Conservation (phyloP, 2,888 invertebrate genomes). For the Cerastis rubricosa region DNA sequence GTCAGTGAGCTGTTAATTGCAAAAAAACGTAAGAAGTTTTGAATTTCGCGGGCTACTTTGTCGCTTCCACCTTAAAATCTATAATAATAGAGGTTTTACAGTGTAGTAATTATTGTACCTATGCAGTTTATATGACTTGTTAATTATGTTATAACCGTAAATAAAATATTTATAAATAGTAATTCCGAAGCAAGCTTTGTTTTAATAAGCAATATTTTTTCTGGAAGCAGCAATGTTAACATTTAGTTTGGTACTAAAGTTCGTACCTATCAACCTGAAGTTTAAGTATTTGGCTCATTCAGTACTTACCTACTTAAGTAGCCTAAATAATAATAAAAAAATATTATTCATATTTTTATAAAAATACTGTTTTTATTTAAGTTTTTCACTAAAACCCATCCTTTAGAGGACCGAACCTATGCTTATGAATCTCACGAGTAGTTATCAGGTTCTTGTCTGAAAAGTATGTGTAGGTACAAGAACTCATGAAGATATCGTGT, state of each 20-base stretch:
- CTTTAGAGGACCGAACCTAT: background rate
- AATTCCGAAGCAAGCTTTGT: background rate
- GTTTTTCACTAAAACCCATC: background rate
- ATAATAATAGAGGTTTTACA: too few relatives aligned
- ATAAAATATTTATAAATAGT: background rate
- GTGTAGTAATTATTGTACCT: too few relatives aligned
- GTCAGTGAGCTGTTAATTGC: too few relatives aligned
- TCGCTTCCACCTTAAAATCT: too few relatives aligned
- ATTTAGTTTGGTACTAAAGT: background rate
- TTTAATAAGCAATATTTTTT: background rate
- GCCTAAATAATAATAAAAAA: background rate
- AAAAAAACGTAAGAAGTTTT: too few relatives aligned
- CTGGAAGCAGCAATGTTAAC: background rate
- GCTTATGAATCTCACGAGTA: background rate
- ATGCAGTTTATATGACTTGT: too few relatives aligned
- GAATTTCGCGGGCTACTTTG: too few relatives aligned
- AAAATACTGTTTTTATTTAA: background rate
- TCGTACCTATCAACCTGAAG: background rate
- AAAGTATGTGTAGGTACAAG: background rate
- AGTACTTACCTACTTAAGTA: background rate
- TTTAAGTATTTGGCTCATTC: background rate
- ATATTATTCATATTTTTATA: background rate
- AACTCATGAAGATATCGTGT: background rate
- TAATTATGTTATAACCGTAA: background rate
- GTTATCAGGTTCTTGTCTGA: background rate